phyloP scores from a whole-genome alignment of 2,888 invertebrate genomes.

The Colostygia pectinataria region DNA sequence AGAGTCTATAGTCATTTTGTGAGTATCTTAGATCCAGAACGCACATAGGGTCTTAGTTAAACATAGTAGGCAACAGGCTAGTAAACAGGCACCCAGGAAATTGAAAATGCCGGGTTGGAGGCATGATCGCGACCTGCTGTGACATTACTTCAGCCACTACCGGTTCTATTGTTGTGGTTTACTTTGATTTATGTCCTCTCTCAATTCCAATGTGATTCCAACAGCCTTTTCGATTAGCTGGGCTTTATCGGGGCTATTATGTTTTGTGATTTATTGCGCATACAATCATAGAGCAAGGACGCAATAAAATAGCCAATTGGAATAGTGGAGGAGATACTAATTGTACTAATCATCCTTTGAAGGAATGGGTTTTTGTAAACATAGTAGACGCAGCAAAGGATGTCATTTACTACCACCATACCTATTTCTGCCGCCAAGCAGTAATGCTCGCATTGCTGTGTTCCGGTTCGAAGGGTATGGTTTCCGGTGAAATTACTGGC shows the following conservation, averaged over 20 bases:
- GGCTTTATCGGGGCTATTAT: slow-evolving; percentile 23
- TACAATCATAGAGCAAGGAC: slow-evolving; percentile 25
- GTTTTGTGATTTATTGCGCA: slow-evolving; percentile 22
- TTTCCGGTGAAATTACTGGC: too few relatives aligned
- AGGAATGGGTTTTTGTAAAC: too few relatives aligned
- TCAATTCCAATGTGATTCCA: slow-evolving; percentile 27
- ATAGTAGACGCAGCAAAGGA: too few relatives aligned
- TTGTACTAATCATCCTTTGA: too few relatives aligned
- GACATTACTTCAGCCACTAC: slow-evolving; percentile 30
- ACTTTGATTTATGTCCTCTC: slow-evolving; percentile 31
- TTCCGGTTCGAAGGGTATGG: too few relatives aligned
- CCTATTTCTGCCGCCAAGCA: too few relatives aligned
- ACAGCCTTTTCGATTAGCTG: slow-evolving; percentile 25
- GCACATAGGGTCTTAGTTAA: background rate
- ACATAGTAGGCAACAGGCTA: slow-evolving; percentile 4
- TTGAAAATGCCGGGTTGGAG: slow-evolving; percentile 26
- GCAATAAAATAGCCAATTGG: too few relatives aligned
- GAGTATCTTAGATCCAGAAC: too few relatives aligned
- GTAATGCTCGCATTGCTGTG: too few relatives aligned
- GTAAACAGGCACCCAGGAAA: slow-evolving; percentile 25
- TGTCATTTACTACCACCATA: too few relatives aligned
- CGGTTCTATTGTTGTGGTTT: slow-evolving; percentile 27
- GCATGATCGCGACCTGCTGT: slow-evolving; percentile 27
- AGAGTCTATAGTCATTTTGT: too few relatives aligned
- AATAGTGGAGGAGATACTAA: too few relatives aligned